Evolutionary conservation across 1,140 invertebrate species (phyloP).

Genomic region (Hylaeus anthracinus): DNA sequence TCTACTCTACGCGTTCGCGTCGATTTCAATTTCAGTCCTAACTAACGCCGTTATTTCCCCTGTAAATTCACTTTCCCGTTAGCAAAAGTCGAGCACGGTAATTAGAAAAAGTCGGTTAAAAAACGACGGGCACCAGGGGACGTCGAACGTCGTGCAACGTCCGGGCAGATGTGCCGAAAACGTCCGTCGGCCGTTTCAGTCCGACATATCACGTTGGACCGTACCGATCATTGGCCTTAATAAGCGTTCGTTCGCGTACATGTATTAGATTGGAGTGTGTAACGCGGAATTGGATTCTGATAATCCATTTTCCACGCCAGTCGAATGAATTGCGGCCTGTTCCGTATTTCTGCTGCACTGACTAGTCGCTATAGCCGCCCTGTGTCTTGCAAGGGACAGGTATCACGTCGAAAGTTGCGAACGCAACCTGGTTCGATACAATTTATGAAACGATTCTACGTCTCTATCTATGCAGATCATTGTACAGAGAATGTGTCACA

Average conservation of each 20-base stretch:
- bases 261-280: slow-evolving; percentile 29
- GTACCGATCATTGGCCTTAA: slow-evolving; percentile 25
- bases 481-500: no score
- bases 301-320: slow-evolving; percentile 35
- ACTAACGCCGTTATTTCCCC: no score
- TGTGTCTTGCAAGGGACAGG: no score
- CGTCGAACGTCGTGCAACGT: not conserved
- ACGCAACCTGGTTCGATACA: no score
- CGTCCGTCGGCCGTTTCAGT: not conserved
- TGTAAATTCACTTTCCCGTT: no score
- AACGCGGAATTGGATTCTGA: slow-evolving; percentile 40
- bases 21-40: no score
- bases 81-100: not conserved
- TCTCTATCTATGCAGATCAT: no score
- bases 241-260: slow-evolving; percentile 29
- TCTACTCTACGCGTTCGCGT: no score
- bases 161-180: not conserved
- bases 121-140: not conserved
- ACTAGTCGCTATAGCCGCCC: not conserved
- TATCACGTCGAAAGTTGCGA: no score
- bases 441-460: no score
- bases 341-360: slow-evolving; percentile 16
- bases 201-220: not conserved
- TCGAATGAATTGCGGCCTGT: slow-evolving; percentile 28
- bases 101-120: not conserved